A percentile compares a stretch with the other conserved stretches of the same genome.
phyloP scores from a whole-genome alignment of 2,888 invertebrate species.

The Lacanobia wlatinum region DNA sequence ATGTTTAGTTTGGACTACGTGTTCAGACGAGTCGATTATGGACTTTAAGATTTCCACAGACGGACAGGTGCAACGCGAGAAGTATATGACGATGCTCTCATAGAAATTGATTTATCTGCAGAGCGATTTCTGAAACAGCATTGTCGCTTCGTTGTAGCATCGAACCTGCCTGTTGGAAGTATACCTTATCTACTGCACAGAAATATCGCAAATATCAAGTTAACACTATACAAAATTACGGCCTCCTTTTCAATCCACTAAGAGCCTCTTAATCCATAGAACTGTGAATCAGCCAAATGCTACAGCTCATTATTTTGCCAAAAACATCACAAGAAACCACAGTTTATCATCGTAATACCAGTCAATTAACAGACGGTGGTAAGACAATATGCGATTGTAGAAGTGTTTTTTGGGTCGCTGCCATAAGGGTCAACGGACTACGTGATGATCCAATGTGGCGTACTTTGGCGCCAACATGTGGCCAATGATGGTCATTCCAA shows the following conservation, averaged over 20 bases:
- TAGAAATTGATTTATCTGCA: background rate
- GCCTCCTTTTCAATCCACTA: background rate
- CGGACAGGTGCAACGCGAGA: background rate
- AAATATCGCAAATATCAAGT: background rate
- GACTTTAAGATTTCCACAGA: background rate
- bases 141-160: background rate
- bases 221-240: no score
- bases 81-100: background rate
- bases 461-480: slow-evolving; percentile 43
- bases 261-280: background rate
- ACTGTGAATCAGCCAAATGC: slow-evolving; percentile 13
- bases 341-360: slow-evolving; percentile 42
- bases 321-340: slow-evolving; percentile 30
- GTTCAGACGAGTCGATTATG: background rate
- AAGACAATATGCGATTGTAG: slow-evolving; percentile 48
- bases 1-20: slow-evolving; percentile 16
- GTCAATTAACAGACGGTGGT: slow-evolving; percentile 56
- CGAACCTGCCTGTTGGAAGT: background rate
- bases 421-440: slow-evolving; percentile 68
- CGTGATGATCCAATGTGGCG: slow-evolving; percentile 51
- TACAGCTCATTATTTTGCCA: slow-evolving; percentile 18
- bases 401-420: slow-evolving; percentile 65
- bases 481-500: slow-evolving; percentile 12
- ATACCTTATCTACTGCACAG: background rate
- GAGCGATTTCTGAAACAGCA: background rate